Base-by-base conservation (phyloP, 30 jellyfish, hydroid and myxozoan species). In the Pelagia noctiluca region DNA sequence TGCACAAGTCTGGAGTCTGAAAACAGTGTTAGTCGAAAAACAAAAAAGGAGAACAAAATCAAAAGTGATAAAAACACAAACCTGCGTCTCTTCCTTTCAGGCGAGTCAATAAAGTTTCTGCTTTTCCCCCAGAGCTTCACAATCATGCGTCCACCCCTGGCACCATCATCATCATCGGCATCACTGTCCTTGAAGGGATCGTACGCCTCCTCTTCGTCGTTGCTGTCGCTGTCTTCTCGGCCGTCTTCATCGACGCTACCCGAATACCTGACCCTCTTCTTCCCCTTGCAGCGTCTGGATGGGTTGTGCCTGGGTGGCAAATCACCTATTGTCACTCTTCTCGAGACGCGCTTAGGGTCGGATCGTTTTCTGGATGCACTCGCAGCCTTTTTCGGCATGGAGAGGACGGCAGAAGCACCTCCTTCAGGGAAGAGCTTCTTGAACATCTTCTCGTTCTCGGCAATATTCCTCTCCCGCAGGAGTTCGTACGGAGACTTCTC, bases 341-440 rank as follows among this genome's bases (percentile, higher is more conserved):
- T 19, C 19, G n/a, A 18, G 28, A 63, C 11, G 37, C 61, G 42
- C 35, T 78, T 54, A 0, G 88, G 24, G 35, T 23, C 12, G 13
- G 76, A 11, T 25, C 47, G 62, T 30, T 21, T 16, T 30, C 31
- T 46, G 33, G 48, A 35, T 18, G 83, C 35, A 22, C 29, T 48
- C 35, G 37, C 50, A 0, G 30, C 50, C 63, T 76, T 19, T 30
- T 63, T 75, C 33, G 42, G 50, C 33, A 35, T 53, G 18, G 30
- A 19, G 3, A 28, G 21, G 34, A 88, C 63, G 0, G 78, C 52
- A 4, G n/a, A n/a, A n/a, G n/a, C n/a, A n/a, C n/a, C n/a, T n/a
- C 82, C 96, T 16, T 71, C 67, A n/a, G 99, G 99, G 64, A 94
- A 94, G 5, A 94, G 85, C 63, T 84, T 71, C 78, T 83, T 83